A percentile compares a stretch with the other conserved stretches of the same genome.
Evolutionary conservation across 1,140 invertebrate genomes (phyloP).

Genomic region (Asbolus verrucosus): DNA sequence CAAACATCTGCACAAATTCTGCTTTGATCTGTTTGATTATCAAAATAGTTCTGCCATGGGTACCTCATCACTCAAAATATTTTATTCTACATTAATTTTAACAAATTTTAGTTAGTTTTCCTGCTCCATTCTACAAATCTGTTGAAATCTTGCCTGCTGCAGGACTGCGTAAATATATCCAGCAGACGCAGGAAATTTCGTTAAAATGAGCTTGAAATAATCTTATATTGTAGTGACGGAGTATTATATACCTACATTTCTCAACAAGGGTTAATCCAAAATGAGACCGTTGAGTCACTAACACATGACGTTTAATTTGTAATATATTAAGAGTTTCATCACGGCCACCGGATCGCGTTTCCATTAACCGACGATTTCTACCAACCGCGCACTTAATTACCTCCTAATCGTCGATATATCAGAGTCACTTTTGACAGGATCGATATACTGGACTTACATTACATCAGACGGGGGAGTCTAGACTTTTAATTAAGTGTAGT

Average conservation of each 20-base stretch:
- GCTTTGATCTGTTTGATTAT: no score
- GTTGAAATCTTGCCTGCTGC: no score
- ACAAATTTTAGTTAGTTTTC: no score
- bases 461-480: constrained; percentile 41
- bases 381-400: constrained; percentile 51
- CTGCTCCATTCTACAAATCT: no score
- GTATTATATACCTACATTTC: constrained; percentile 11
- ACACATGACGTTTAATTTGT: constrained; percentile 54
- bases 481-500: constrained; percentile 47
- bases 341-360: constrained; percentile 52
- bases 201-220: no score
- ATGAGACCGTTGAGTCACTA: constrained; percentile 45
- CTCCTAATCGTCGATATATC: constrained; percentile 51
- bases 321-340: constrained; percentile 56
- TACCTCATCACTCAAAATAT: no score
- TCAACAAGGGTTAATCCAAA: constrained; percentile 28
- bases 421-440: constrained; percentile 42
- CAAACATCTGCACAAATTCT: no score
- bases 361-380: constrained; percentile 51
- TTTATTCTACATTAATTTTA: no score
- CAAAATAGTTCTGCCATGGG: no score
- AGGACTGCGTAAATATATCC: no score
- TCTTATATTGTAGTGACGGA: no score
- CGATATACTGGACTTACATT: constrained; percentile 44
- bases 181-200: no score